Percentiles rank a stretch among this genome's conserved stretches.
Evolutionary conservation across 2,888 invertebrate species (phyloP).

Genomic region (Synergus umbraculus): DNA sequence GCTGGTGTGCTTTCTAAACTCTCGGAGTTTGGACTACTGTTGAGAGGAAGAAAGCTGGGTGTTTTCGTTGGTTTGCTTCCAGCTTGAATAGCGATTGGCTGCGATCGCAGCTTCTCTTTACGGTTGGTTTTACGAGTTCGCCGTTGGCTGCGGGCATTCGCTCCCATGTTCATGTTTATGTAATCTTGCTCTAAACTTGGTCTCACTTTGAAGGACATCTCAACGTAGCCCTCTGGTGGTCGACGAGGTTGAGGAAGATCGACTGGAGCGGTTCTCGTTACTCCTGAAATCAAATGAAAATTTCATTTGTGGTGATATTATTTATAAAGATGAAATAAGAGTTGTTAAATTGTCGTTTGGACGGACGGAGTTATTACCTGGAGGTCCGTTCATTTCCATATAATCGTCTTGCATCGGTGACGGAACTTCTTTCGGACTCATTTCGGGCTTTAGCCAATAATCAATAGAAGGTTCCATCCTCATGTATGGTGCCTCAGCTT

Average conservation of each 20-base stretch:
- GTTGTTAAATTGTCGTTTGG: too few species aligned
- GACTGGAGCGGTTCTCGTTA: slow-evolving; percentile 74
- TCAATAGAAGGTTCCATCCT: slow-evolving; percentile 73
- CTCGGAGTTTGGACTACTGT: slow-evolving; percentile 75
- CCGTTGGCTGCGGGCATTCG: slow-evolving; percentile 67
- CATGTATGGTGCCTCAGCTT: slow-evolving; percentile 74
- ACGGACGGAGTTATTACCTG: slow-evolving; percentile 61
- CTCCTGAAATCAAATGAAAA: slow-evolving; percentile 56
- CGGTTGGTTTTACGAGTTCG: slow-evolving; percentile 63
- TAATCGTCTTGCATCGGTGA: slow-evolving; percentile 74
- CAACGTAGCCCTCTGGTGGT: slow-evolving; percentile 82
- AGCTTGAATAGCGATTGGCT: slow-evolving; percentile 82
- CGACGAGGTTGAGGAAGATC: slow-evolving; percentile 75
- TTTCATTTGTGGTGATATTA: not conserved
- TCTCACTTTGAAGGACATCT: slow-evolving; percentile 81
- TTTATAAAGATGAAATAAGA: not conserved
- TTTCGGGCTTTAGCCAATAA: slow-evolving; percentile 68
- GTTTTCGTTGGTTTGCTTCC: slow-evolving; percentile 70
- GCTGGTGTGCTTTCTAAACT: slow-evolving; percentile 77
- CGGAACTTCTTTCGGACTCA: slow-evolving; percentile 77
- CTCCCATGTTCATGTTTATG: slow-evolving; percentile 78
- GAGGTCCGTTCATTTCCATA: slow-evolving; percentile 77
- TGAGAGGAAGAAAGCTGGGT: slow-evolving; percentile 77
- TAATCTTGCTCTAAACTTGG: slow-evolving; percentile 78
- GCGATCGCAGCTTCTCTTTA: slow-evolving; percentile 79